These are phyloP conservation scores for Poecilia velifera DNA, from an alignment of 2,797 vertebrate genomes.

Conservation along the genomic window DNA sequence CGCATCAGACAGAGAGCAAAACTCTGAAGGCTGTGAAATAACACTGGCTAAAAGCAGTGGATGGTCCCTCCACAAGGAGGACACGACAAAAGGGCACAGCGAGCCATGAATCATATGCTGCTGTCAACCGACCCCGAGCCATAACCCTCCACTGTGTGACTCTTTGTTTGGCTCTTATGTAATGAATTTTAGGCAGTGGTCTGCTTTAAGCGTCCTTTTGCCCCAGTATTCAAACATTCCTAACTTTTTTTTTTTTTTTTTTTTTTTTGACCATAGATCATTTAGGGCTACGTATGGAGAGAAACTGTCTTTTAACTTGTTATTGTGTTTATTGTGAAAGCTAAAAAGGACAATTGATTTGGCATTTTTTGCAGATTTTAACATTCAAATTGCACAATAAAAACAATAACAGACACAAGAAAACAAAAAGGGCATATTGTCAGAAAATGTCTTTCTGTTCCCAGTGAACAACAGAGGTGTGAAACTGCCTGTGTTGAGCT, in stretches of 20 bases:
- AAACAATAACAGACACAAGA: background rate
- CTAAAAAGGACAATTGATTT: background rate
- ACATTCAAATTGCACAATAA: background rate
- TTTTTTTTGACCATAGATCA: slow-evolving; percentile 37
- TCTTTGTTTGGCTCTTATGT: slow-evolving; percentile 77
- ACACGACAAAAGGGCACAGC: slow-evolving; percentile 76
- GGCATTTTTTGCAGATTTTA: background rate
- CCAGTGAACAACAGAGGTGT: slow-evolving; percentile 16
- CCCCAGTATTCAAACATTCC: slow-evolving; percentile 64
- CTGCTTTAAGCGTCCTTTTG: slow-evolving; percentile 65
- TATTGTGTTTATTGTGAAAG: background rate
- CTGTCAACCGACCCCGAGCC: slow-evolving; percentile 78
- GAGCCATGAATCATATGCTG: slow-evolving; percentile 80
- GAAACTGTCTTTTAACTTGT: background rate
- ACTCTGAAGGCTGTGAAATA: slow-evolving; percentile 68
- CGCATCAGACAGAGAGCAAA: slow-evolving; percentile 49
- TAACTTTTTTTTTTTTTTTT: slow-evolving; percentile 42
- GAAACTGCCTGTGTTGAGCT: slow-evolving; percentile 27
- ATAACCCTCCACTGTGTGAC: slow-evolving; percentile 74
- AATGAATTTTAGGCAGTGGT: slow-evolving; percentile 68
- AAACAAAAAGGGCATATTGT: background rate
- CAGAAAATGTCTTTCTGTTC: background rate
- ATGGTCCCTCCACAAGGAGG: slow-evolving; percentile 73
- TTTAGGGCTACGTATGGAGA: slow-evolving; percentile 27
- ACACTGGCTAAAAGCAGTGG: slow-evolving; percentile 72